Percentiles rank a stretch among this genome's conserved stretches.
phyloP scores from a whole-genome alignment of 2,888 invertebrate genomes.

The Sarcophaga carnaria region DNA sequence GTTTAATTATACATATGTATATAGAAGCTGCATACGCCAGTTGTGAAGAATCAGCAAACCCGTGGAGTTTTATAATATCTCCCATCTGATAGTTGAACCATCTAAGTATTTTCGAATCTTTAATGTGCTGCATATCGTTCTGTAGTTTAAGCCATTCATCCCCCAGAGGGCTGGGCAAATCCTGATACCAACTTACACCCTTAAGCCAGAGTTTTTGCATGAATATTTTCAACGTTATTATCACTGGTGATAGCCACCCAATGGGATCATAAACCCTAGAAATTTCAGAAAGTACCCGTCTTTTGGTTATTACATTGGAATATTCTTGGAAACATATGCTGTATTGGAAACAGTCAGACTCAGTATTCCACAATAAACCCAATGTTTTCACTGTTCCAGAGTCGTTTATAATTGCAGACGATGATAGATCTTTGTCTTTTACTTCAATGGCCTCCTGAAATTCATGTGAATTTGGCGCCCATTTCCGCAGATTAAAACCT shows the following conservation, averaged over 20 bases:
- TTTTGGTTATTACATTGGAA: conserved; percentile 22
- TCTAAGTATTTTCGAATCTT: conserved; percentile 30
- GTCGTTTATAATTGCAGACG: conserved; percentile 23
- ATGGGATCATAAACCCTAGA: conserved; percentile 48
- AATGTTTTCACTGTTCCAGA: conserved; percentile 45
- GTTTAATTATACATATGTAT: conserved; percentile 18
- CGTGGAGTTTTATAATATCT: conserved; percentile 44
- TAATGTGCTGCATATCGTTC: conserved; percentile 11
- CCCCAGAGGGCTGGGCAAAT: conserved; percentile 13
- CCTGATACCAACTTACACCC: conserved; percentile 50
- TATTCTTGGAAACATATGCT: conserved; percentile 15
- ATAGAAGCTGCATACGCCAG: conserved; percentile 57
- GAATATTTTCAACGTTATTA: conserved; percentile 46
- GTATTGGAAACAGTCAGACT: conserved; percentile 37
- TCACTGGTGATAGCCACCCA: conserved; percentile 51
- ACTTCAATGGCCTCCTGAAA: not conserved
- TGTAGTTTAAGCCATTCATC: conserved; percentile 30
- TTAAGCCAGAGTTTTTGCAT: conserved; percentile 62
- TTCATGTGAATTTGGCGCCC: conserved; percentile 38
- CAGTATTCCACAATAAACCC: conserved; percentile 49
- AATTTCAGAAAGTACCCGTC: conserved; percentile 49
- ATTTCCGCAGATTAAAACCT: conserved; percentile 49
- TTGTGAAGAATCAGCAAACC: conserved; percentile 54
- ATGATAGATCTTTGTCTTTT: not conserved
- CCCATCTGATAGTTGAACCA: conserved; percentile 30